Base-by-base conservation (phyloP, 2,113 vertebrate species). In the Pagrus major region DNA sequence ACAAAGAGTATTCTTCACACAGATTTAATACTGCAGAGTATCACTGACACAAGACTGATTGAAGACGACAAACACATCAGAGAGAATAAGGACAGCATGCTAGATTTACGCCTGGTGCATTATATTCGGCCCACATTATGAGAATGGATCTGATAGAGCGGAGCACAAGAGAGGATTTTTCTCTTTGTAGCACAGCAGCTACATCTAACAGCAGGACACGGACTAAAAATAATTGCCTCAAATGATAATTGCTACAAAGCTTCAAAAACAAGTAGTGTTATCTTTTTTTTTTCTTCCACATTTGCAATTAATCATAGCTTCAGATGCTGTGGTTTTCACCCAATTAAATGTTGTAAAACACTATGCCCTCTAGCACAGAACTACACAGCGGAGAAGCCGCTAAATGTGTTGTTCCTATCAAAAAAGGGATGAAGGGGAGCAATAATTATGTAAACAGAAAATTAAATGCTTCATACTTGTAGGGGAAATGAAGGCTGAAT, bases 401-500 rank as follows among this genome's bases (percentile, higher is more conserved):
- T 87, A 85, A 87, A 90, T 72, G 76, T 76, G 71, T 87, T 88
- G 87, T 81, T 91, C 56, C 74, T 59, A 84, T 87, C 74, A 83
- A 85, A 78, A 73, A 56, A n/a, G n/a, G 65, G 63, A 85, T 80
- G 86, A 84, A 76, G 63, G 68, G 77, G 75, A 74, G 78, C 86
- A 86, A 85, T 87, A 89, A 91, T 91, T 90, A 87, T 86, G 81
- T 81, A 87, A 87, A 93, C 78, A 87, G 60, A 82, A 86, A 91
- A 89, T 88, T 78, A 89, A 91, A 91, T 79, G 84, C 81, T 81
- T 87, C 55, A 72, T 29, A 83, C 79, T 86, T 85, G 71, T 80
- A 76, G 59, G 59, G 77, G 74, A 89, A 81, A 83, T 83, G 76
- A 81, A 76, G 51, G 59, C 71, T 86, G 78, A 46, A 61, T 67